Base-by-base conservation (phyloP, 2,113 vertebrate species). In the Hyla sarda region DNA sequence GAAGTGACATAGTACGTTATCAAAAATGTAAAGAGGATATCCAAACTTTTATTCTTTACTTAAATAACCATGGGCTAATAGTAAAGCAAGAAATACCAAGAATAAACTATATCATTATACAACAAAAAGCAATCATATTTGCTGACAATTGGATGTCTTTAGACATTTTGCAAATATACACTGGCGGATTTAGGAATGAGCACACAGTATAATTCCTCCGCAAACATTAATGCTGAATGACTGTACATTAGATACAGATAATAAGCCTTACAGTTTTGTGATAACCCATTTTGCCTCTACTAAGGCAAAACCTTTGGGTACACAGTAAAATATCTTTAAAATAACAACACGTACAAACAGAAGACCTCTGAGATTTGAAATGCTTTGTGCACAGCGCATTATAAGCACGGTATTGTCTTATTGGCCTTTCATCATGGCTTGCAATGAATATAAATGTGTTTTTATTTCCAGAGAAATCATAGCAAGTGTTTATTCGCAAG, bases 211-310 rank as follows among this genome's bases (percentile, higher is more conserved):
- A 82, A 82, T 82, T 82, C 80, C 80, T 69, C n/a, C 10, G 30
- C 60, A 82, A 82, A 82, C 80, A 82, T 48, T 69, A 67, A 50
- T 82, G 60, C 62, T 71, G 62, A 71, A 69, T 69, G 79, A 82
- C 60, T 82, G 77, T 71, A 82, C 80, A 82, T 82, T 82, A 82
- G 80, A 69, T 82, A 71, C 80, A 82, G 62, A 82, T 82, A 69
- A 82, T 82, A 82, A 82, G 62, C 62, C 60, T 82, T 82, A 50
- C 62, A 50, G 80, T 82, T 82, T 67, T 82, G 60, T 82, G 62
- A 69, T 82, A 71, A 69, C 56, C 80, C 60, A 69, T 69, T 67
- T 71, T 69, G 60, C 62, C 67, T 82, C 60, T 69, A 62, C 41
- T 50, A 21, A 82, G 41, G 80, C 47, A 82, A 82, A 69, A 71